Evolutionary conservation across 2,888 invertebrate genomes (phyloP).

Genomic region (Auanema sp.): DNA sequence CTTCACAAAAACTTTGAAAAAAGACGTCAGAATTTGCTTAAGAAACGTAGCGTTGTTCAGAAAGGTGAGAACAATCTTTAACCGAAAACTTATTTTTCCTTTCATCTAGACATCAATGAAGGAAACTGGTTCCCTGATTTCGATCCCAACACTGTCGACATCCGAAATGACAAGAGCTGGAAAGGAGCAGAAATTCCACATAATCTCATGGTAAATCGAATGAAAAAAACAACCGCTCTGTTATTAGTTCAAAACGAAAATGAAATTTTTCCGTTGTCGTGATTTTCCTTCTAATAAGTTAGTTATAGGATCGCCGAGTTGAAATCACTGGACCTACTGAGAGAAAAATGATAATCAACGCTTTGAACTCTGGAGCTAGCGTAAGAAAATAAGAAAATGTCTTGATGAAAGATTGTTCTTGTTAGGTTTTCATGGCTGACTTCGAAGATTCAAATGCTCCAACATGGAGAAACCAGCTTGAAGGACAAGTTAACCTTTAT

Average conservation of each 20-base stretch:
- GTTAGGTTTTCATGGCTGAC: slow-evolving; percentile 63
- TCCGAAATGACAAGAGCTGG: slow-evolving; percentile 70
- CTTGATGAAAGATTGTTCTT: neutral
- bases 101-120: slow-evolving; percentile 53
- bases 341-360: slow-evolving; percentile 73
- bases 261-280: too few relatives aligned
- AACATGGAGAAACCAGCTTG: slow-evolving; percentile 75
- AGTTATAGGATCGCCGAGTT: slow-evolving; percentile 59
- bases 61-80: slow-evolving; percentile 14
- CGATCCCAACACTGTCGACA: slow-evolving; percentile 68
- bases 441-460: slow-evolving; percentile 75
- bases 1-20: slow-evolving; percentile 70
- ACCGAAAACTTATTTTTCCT: neutral
- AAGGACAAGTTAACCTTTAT: slow-evolving; percentile 72
- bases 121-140: slow-evolving; percentile 64
- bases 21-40: slow-evolving; percentile 51
- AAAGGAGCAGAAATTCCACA: slow-evolving; percentile 59
- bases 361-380: slow-evolving; percentile 70
- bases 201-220: slow-evolving; percentile 27
- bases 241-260: too few relatives aligned
- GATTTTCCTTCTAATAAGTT: too few relatives aligned
- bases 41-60: slow-evolving; percentile 50
- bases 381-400: slow-evolving; percentile 4
- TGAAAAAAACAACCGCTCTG: too few relatives aligned
- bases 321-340: slow-evolving; percentile 70